Evolutionary conservation across 64 coral and sea anemone species (phyloP), one percentile per base, ranked within the genome.

Genomic region (Platygyra sinensis): DNA sequence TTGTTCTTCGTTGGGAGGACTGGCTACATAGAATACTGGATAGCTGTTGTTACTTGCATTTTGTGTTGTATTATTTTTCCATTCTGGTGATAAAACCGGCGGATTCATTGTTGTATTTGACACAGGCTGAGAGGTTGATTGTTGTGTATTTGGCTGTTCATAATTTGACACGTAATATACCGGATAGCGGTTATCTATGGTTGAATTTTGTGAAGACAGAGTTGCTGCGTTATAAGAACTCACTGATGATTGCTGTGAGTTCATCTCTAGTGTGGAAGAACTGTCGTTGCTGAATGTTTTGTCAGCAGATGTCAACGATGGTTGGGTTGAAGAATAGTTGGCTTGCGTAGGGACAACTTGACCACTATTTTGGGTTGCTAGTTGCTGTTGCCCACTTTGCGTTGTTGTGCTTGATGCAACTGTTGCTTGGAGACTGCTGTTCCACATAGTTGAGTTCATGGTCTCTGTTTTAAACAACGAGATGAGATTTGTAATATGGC

Each of bases 381-480:
- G 81, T 85, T 85, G 81, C 81, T 85, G 62, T 85, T 85, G 81
- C 69, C 81, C 81, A 51, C 36, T 38, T 24, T 22, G 38, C 39
- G 39, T 38, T 36, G 38, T 63, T 51, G 62, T n/a, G 52, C 39
- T 31, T 69, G 65, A 69, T 20, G 65, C 65, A 69, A 29, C 22
- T 10, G 65, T 69, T 16, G 39, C 24, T 39, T 60, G 20, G 32
- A 36, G 63, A 71, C 33, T 69, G 19, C 62, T 71, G 14, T 85
- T 52, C 81, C 32, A 85, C 71, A 19, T 24, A 52, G 62, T 63
- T 85, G 31, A 28, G 31, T 19, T 85, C 22, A 24, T 72, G 81
- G 22, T 30, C 51, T 69, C 81, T 85, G 27, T 85, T 83, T 52
- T 71, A 4, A 27, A 42, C 50, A 71, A 46, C 33, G 32, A 69